phyloP scores from a whole-genome alignment of 2,113 vertebrate species.

The Cacatua alba region DNA sequence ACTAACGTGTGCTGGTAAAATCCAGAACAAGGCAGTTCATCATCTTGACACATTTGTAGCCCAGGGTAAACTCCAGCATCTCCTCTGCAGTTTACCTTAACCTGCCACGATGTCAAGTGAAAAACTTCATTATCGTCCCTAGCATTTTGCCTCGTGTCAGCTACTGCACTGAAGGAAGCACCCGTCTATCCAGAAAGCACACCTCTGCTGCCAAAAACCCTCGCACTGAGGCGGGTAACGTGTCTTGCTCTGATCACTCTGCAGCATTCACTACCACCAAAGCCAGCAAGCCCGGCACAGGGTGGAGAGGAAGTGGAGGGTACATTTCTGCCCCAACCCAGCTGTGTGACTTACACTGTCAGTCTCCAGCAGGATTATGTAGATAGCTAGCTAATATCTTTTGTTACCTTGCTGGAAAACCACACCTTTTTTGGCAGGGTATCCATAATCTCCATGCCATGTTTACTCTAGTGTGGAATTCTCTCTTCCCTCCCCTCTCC shows the following conservation, averaged over 20 bases:
- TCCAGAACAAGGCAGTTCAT: neutral
- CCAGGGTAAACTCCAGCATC: neutral
- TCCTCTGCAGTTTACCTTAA: neutral
- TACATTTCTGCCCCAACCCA: neutral
- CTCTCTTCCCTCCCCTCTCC: slow-evolving; percentile 16
- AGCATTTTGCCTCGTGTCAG: neutral
- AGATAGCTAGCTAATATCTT: neutral
- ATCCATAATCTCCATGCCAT: neutral
- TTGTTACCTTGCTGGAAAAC: slow-evolving; percentile 53
- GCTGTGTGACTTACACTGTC: neutral
- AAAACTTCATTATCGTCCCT: neutral
- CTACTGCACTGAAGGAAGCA: neutral
- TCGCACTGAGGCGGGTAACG: fast-evolving
- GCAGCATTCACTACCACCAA: neutral
- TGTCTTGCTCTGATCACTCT: neutral
- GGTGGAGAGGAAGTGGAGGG: neutral
- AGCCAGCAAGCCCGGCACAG: neutral
- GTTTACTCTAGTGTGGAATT: slow-evolving; percentile 62
- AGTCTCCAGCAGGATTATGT: neutral
- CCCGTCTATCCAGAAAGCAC: neutral
- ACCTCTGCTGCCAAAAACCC: neutral
- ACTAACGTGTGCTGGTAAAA: neutral
- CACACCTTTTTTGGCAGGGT: slow-evolving; percentile 45
- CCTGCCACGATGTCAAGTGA: neutral
- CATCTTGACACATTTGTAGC: neutral